Conservation (phyloP, 2,797 vertebrate genomes). For the Pogonophryne albipinna region DNA sequence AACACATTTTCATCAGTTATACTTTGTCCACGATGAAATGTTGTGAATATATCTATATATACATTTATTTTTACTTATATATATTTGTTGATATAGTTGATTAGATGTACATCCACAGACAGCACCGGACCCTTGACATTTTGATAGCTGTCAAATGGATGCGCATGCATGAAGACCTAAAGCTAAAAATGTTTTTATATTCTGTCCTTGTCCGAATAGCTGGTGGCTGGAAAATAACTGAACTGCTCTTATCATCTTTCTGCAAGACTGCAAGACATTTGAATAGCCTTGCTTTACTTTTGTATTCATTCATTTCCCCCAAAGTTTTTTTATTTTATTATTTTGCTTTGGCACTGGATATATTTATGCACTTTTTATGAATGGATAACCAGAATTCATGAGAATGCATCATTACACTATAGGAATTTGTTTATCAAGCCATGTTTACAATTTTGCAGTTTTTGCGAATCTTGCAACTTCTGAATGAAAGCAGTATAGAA, state of each 20-base stretch:
- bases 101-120: conserved; percentile 3
- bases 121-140: background rate
- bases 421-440: too few relatives aligned
- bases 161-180: conserved; percentile 1
- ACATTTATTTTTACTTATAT: too few relatives aligned
- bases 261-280: background rate
- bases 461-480: background rate
- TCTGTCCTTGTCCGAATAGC: conserved; percentile 9
- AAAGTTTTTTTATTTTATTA: background rate
- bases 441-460: background rate
- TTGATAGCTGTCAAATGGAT: conserved; percentile 2
- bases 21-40: background rate
- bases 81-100: too few relatives aligned
- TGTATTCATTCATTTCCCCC: background rate
- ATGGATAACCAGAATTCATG: background rate
- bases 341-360: background rate
- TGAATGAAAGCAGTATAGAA: background rate
- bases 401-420: background rate
- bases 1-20: background rate
- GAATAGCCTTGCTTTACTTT: background rate
- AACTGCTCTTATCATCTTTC: background rate
- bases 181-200: background rate
- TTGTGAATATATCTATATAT: background rate
- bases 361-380: background rate
- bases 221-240: conserved; percentile 12